A percentile compares a stretch with the other conserved stretches of the same genome.
phyloP scores from a whole-genome alignment of 2,888 invertebrate species.

The Nemoura dubitans region DNA sequence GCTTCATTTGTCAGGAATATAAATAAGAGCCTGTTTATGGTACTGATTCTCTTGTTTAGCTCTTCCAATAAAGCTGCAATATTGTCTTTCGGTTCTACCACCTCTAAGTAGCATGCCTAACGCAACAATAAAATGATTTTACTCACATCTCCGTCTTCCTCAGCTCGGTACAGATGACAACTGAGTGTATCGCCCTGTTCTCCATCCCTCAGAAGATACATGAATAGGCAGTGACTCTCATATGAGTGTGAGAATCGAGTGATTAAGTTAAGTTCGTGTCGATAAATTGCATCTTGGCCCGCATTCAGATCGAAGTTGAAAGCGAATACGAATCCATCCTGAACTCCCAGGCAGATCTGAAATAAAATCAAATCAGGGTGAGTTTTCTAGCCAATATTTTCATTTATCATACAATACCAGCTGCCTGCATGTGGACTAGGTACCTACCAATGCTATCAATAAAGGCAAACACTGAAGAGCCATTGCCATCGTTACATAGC shows the following conservation, averaged over 20 bases:
- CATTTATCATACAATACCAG: background rate
- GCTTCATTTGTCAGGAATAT: no score
- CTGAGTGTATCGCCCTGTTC: constrained; percentile 73
- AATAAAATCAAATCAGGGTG: constrained; percentile 41
- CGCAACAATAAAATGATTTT: background rate
- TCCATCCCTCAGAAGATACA: constrained; percentile 78
- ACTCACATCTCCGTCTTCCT: constrained; percentile 75
- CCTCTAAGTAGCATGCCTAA: background rate
- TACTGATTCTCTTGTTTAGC: no score
- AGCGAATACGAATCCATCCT: constrained; percentile 66
- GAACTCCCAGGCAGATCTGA: constrained; percentile 76
- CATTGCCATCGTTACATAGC: no score
- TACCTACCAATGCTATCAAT: no score
- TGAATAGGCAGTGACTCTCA: constrained; percentile 66
- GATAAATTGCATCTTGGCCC: constrained; percentile 56
- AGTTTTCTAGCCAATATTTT: background rate
- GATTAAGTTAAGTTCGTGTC: constrained; percentile 57
- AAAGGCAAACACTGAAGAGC: no score
- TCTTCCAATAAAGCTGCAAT: no score
- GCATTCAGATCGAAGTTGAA: constrained; percentile 52
- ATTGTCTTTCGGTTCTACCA: no score
- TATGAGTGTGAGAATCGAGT: constrained; percentile 45
- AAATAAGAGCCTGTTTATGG: no score
- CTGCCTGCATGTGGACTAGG: no score
- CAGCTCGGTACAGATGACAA: constrained; percentile 77